A percentile compares a stretch with the other conserved stretches of the same genome.
Conservation (phyloP, 64 coral and sea anemone species). For the Porites australiensis region DNA sequence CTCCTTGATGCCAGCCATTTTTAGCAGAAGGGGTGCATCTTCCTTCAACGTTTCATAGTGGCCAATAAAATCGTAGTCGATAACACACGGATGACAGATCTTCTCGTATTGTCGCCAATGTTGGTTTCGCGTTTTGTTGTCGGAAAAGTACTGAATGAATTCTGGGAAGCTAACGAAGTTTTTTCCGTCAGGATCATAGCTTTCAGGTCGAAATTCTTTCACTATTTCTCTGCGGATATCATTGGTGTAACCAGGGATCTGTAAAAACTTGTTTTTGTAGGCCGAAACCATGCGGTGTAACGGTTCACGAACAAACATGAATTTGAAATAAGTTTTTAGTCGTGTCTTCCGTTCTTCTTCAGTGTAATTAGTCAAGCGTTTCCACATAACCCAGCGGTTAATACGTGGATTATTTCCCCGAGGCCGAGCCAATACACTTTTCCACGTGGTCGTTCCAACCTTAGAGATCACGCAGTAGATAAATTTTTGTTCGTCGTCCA, state of each 20-base stretch:
- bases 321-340: conserved; percentile 4
- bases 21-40: too few relatives aligned
- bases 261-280: neutral
- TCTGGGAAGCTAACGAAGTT: neutral
- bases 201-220: neutral
- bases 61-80: conserved; percentile 16
- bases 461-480: neutral
- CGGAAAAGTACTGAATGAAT: conserved; percentile 30
- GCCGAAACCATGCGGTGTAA: neutral
- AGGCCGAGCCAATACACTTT: neutral
- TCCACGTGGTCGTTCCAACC: neutral
- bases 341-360: neutral
- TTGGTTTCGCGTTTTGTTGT: neutral
- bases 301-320: conserved; percentile 1
- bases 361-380: neutral
- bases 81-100: neutral
- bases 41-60: too few relatives aligned
- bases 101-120: conserved; percentile 27
- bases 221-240: neutral
- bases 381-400: neutral
- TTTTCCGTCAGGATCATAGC: neutral
- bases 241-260: neutral
- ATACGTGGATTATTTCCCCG: neutral
- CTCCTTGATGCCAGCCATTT: neutral
- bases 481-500: conserved; percentile 1